Conservation (phyloP, 1,140 invertebrate genomes). For the Rhopalosiphum padi region DNA sequence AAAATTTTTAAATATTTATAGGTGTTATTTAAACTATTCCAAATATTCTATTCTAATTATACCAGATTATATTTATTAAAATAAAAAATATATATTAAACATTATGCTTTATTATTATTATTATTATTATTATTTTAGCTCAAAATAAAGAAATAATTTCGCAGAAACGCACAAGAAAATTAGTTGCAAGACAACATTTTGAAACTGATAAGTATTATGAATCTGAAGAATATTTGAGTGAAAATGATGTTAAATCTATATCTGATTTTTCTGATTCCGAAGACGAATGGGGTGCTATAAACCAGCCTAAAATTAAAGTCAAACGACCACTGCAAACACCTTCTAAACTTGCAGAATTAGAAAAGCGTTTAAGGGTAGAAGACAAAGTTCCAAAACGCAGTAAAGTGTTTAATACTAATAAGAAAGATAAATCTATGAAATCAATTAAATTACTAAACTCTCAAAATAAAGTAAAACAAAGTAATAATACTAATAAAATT, state of each 20-base stretch:
- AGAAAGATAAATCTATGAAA: neutral
- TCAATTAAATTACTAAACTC: neutral
- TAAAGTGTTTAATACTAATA: neutral
- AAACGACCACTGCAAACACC: neutral
- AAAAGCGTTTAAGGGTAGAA: conserved; percentile 30
- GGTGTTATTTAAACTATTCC: no score
- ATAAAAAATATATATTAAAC: no score
- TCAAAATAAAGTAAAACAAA: neutral
- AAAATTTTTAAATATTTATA: no score
- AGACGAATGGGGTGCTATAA: conserved; percentile 44
- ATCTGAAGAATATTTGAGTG: conserved; percentile 27
- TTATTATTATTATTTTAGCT: neutral
- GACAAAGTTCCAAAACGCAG: neutral
- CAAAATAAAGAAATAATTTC: neutral
- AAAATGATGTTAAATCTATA: neutral
- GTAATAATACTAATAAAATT: no score
- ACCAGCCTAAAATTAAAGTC: conserved; percentile 24
- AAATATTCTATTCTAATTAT: no score
- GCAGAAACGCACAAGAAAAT: conserved; percentile 29
- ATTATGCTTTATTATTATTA: neutral
- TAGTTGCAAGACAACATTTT: neutral
- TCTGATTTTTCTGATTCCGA: conserved; percentile 43
- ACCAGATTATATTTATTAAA: no score
- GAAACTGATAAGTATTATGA: neutral
- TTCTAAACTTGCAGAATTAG: conserved; percentile 17